Evolutionary conservation across 2,797 vertebrate genomes (phyloP), one percentile per base, ranked within the genome.

Genomic region (Prunella strophiata): DNA sequence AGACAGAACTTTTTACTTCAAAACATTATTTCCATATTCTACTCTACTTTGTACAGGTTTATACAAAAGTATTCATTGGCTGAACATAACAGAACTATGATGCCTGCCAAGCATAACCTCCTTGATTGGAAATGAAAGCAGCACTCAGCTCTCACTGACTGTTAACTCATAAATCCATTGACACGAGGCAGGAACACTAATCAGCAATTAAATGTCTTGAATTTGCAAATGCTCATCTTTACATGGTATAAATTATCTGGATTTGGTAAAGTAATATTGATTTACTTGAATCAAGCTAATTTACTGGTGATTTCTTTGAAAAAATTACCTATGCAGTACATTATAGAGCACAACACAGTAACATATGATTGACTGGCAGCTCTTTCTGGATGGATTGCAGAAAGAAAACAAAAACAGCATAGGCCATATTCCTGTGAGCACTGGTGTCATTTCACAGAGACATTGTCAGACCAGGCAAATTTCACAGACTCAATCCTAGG

Each of bases 21-120:
- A 84, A 88, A 75, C 4, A 19, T 78, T 36, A 73, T 88, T 95
- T 93, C 51, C 51, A 47, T 85, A 58, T 21, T 73, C 19, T 36
- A 34, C 29, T 58, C 55, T 75, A n/a, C 73, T 94, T 92, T 72
- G 32, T 54, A 75, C 51, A 5, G 9, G 18, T 92, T 92, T 52
- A 25, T 32, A 67, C 47, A 21, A 78, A 93, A 78, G 51, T 79
- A 73, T 83, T 79, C 45, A 42, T 89, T 95, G 81, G 68, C 65
- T 85, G 71, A 88, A 67, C 62, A 62, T 63, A 88, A 89, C 16
- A 91, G 79, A 81, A 29, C 23, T 36, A 10, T 48, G 40, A 43
- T 72, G 40, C 18, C 66, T 93, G 87, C 91, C 93, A 95, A 96
- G 47, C 45, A 89, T 32, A 95, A 83, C 61, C 68, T 90, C 48